Evolutionary conservation across 2,113 vertebrate species (phyloP).

Genomic region (Tichodroma muraria): DNA sequence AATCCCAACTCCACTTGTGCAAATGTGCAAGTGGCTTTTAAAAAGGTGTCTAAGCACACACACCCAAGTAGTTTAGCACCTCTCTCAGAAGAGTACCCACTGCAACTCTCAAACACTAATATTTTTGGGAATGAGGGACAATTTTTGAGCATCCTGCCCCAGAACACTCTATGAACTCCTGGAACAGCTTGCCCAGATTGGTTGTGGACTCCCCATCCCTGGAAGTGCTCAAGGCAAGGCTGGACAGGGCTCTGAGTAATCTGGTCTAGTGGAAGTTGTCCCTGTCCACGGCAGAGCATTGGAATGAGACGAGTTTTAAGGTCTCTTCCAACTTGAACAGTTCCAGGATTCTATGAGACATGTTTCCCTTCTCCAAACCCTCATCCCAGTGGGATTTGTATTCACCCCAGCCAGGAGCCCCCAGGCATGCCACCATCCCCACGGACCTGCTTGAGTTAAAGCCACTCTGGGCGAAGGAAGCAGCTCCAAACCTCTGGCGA

Average conservation of each 20-base stretch:
- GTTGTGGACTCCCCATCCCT: neutral
- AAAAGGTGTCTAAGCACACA: fast-evolving
- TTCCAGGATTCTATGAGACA: neutral
- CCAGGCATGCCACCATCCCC: neutral
- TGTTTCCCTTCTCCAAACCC: fast-evolving
- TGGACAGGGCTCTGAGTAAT: neutral
- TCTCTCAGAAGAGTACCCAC: neutral
- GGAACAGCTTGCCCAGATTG: neutral
- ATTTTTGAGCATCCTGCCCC: neutral
- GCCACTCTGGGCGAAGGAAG: neutral
- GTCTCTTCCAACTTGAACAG: neutral
- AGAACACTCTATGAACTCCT: neutral
- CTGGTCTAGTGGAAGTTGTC: neutral
- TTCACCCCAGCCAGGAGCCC: neutral
- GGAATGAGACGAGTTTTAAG: neutral
- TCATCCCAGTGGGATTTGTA: neutral
- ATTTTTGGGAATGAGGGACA: neutral
- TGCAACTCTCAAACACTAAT: neutral
- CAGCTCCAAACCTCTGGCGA: neutral
- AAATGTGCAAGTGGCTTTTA: neutral
- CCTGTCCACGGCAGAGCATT: neutral
- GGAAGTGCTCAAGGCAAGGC: neutral
- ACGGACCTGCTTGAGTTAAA: neutral
- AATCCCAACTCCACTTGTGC: neutral
- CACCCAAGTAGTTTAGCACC: neutral